phyloP scores from a whole-genome alignment of 1,140 invertebrate species.

The Mercenaria mercenaria region DNA sequence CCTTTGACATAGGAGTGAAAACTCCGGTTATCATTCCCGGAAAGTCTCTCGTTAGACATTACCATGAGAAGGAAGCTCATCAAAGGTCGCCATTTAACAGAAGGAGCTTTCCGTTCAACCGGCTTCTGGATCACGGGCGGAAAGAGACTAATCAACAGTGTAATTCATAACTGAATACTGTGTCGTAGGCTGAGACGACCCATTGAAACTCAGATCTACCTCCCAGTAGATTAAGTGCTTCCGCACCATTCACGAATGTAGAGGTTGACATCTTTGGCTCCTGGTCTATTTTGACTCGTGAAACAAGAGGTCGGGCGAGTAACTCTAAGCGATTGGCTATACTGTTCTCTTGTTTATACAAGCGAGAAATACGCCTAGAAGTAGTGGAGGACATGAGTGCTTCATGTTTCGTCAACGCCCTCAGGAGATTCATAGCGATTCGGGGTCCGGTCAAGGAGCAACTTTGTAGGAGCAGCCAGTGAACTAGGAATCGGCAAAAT shows the following conservation, averaged over 20 bases:
- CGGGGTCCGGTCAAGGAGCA: slow-evolving; percentile 32
- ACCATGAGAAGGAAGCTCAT: slow-evolving; percentile 39
- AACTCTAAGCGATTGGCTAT: slow-evolving; percentile 16
- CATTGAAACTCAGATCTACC: slow-evolving; percentile 24
- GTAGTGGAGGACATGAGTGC: slow-evolving; percentile 24
- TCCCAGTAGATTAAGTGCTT: not conserved
- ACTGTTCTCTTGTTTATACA: slow-evolving; percentile 31
- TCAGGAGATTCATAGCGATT: slow-evolving; percentile 24
- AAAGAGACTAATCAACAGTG: slow-evolving; percentile 32
- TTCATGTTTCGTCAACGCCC: slow-evolving; percentile 39
- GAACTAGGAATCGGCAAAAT: slow-evolving; percentile 15
- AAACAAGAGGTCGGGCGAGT: slow-evolving; percentile 11
- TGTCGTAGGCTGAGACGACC: slow-evolving; percentile 27
- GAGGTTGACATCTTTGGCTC: slow-evolving; percentile 41
- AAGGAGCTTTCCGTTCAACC: slow-evolving; percentile 25
- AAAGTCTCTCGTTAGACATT: slow-evolving; percentile 43
- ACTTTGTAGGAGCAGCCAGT: slow-evolving; percentile 33
- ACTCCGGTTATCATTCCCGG: slow-evolving; percentile 51
- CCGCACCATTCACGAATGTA: slow-evolving; percentile 41
- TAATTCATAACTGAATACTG: slow-evolving; percentile 37
- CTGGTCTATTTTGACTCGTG: not conserved
- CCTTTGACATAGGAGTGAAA: not conserved
- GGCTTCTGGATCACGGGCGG: slow-evolving; percentile 52
- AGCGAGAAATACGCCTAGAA: slow-evolving; percentile 17
- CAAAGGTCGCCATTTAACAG: slow-evolving; percentile 65